Evolutionary conservation across 2,797 vertebrate genomes (phyloP).

Genomic region (Danio choprae): DNA sequence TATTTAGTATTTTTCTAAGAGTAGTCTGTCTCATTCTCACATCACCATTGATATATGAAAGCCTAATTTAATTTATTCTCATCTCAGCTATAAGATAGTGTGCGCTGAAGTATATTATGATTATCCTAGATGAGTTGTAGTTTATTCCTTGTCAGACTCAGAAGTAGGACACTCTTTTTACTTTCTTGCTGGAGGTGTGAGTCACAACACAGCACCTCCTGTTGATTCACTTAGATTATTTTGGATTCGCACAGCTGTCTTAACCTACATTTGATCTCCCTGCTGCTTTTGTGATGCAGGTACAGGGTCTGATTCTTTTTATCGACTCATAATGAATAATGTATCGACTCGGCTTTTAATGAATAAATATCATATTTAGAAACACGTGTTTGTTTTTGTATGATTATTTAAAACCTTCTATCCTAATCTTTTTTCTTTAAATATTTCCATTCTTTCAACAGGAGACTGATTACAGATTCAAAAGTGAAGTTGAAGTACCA

Average conservation of each 20-base stretch:
- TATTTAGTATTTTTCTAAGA: not conserved
- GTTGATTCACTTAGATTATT: slow-evolving; percentile 21
- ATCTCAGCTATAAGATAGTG: not conserved
- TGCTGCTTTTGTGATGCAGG: slow-evolving; percentile 14
- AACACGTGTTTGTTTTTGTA: not conserved
- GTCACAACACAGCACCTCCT: slow-evolving; percentile 22
- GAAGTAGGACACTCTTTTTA: slow-evolving; percentile 46
- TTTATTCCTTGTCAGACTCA: slow-evolving; percentile 40
- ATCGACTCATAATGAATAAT: not conserved
- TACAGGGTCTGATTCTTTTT: slow-evolving; percentile 9
- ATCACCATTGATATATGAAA: not conserved
- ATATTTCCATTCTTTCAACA: slow-evolving; percentile 66
- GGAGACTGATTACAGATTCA: slow-evolving; percentile 99
- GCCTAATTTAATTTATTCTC: not conserved
- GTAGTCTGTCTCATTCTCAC: not conserved
- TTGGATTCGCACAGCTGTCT: slow-evolving; percentile 65
- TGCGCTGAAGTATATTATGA: slow-evolving; percentile 13
- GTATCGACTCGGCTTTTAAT: too few relatives aligned
- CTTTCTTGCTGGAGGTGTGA: slow-evolving; percentile 21
- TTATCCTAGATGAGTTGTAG: slow-evolving; percentile 34
- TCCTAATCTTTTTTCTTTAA: not conserved
- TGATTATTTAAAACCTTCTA: not conserved
- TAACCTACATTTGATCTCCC: slow-evolving; percentile 74
- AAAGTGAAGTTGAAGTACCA: slow-evolving; percentile 99
- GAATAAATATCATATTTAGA: slow-evolving; percentile 5